Evolutionary conservation across 2,888 invertebrate species (phyloP).

Genomic region (Ceraclea dissimilis): DNA sequence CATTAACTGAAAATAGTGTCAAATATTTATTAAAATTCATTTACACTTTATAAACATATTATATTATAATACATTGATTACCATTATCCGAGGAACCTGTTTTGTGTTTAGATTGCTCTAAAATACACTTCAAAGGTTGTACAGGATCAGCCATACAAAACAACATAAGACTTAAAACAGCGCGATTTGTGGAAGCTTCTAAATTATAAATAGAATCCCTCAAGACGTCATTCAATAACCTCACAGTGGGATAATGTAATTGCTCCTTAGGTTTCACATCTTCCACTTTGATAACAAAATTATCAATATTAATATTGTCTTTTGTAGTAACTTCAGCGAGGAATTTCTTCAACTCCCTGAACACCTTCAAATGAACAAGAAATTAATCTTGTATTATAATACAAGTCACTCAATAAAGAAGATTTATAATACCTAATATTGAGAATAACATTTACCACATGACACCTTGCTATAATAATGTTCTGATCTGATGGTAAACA

Average conservation of each 20-base stretch:
- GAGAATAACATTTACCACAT: constrained; percentile 21
- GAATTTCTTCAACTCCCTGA: constrained; percentile 21
- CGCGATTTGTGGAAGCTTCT: constrained; percentile 26
- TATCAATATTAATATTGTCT: constrained; percentile 13
- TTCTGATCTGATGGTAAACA: constrained; percentile 18
- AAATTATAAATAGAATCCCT: constrained; percentile 19
- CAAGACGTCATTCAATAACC: constrained; percentile 18
- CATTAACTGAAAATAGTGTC: no score
- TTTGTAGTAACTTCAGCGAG: constrained; percentile 14
- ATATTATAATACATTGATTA: no score
- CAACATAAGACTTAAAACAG: constrained; percentile 26
- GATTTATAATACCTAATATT: not conserved
- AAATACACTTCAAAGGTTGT: constrained; percentile 12
- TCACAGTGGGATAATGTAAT: constrained; percentile 20
- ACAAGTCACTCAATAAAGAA: not conserved
- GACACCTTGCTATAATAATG: constrained; percentile 22
- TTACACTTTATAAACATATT: no score
- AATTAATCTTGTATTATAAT: constrained; percentile 1
- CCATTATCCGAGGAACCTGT: no score
- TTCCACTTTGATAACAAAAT: constrained; percentile 6
- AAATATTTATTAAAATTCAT: no score
- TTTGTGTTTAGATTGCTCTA: not conserved
- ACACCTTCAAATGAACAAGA: constrained; percentile 21
- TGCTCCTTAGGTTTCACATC: constrained; percentile 17
- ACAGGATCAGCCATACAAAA: constrained; percentile 23